Conservation (phyloP, 1,140 invertebrate species). For the Papilio polytes region DNA sequence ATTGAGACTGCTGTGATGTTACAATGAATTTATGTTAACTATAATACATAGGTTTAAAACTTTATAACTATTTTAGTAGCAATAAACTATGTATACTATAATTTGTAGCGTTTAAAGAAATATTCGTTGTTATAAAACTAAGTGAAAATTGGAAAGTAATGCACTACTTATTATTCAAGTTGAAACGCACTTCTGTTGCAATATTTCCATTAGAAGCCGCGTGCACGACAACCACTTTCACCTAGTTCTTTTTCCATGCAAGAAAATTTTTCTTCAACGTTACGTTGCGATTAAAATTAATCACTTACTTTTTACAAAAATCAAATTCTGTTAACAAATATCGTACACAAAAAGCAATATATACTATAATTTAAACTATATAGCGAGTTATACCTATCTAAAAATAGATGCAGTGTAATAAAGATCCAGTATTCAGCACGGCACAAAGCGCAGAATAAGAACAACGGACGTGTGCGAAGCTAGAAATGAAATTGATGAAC, state of each 20-base stretch:
- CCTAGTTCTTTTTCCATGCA: conserved; percentile 56
- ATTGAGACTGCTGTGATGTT: conserved; percentile 64
- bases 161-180: conserved; percentile 56
- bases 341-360: neutral
- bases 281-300: neutral
- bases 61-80: neutral
- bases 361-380: neutral
- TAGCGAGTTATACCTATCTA: neutral
- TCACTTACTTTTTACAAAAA: neutral
- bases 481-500: conserved; percentile 83
- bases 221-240: conserved; percentile 63
- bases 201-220: conserved; percentile 64
- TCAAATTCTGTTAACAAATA: neutral
- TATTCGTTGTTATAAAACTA: conserved; percentile 31
- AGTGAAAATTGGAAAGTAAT: conserved; percentile 67
- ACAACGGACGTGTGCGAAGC: conserved; percentile 65
- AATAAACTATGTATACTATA: neutral
- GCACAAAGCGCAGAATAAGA: conserved; percentile 42
- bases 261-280: conserved; percentile 51
- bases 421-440: conserved; percentile 39
- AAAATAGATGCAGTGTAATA: conserved; percentile 32
- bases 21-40: conserved; percentile 48
- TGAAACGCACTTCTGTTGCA: conserved; percentile 61
- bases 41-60: neutral
- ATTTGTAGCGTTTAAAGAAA: conserved; percentile 8